Evolutionary conservation across 1,140 invertebrate species (phyloP).

Genomic region (Acromyrmex heyeri): DNA sequence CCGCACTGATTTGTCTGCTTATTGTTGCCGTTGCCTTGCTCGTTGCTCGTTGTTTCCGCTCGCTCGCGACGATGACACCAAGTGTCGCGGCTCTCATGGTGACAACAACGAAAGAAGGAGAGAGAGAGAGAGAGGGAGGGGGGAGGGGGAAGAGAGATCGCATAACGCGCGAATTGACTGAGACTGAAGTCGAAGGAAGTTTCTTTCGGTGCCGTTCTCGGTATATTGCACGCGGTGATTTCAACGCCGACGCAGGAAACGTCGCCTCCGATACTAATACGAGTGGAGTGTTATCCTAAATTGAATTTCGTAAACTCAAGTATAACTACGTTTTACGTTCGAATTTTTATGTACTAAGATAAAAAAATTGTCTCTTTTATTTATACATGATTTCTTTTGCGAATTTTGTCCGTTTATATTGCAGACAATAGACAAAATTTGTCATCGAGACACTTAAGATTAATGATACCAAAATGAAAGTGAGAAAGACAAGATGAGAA

Average conservation of each 20-base stretch:
- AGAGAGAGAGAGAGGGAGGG: background rate
- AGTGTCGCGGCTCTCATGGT: constrained; percentile 39
- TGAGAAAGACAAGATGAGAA: background rate
- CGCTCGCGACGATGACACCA: constrained; percentile 69
- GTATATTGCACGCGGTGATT: constrained; percentile 25
- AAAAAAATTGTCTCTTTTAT: background rate
- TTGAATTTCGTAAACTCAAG: background rate
- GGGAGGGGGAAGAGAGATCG: background rate
- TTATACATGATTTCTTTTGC: background rate
- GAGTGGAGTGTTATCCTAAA: background rate
- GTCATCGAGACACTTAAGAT: constrained; percentile 1
- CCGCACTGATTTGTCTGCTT: constrained; percentile 78
- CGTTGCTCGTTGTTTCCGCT: constrained; percentile 61
- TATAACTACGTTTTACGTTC: background rate
- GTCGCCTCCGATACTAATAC: background rate
- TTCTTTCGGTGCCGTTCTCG: background rate
- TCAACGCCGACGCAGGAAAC: constrained; percentile 50
- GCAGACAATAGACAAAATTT: background rate
- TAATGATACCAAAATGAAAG: background rate
- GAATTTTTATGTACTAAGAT: background rate
- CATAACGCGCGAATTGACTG: constrained; percentile 9
- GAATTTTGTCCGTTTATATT: background rate
- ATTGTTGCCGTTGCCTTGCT: constrained; percentile 71
- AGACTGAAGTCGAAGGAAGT: background rate
- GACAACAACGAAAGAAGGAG: constrained; percentile 9